Base-by-base conservation (phyloP, 2,888 invertebrate genomes). In the Ornithoptera alexandrae region DNA sequence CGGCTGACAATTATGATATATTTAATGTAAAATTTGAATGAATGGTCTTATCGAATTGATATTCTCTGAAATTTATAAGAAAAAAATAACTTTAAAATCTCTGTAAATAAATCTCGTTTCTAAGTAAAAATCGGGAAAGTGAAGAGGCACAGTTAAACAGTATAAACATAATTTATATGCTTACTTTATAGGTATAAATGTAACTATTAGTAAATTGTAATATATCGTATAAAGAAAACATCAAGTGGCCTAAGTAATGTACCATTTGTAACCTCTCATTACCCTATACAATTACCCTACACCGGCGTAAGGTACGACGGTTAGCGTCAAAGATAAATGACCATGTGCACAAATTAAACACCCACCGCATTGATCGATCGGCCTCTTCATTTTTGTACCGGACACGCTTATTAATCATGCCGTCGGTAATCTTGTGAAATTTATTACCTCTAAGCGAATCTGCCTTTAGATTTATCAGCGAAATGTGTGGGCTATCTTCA, bases 381-480 rank as follows among this genome's bases (percentile, higher is more conserved):
- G 82, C 82, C 84, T 86, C 88, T 84, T 89, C 87, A 91, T 92
- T 92, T 92, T 91, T 91, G 90, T 88, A 79, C 81, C 77, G 78
- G 79, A 80, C 77, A 76, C 81, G 80, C 83, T 83, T 90, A 91
- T 91, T 90, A 91, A 91, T 91, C 89, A 89, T 84, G 79, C 79
- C 78, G 84, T 77, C 86, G 86, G 88, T 88, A 86, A 90, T 89
- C 89, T 89, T 86, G 88, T 87, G 89, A 90, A 89, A 92, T 92
- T 90, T 90, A 92, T 92, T 92, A 90, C 90, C 87, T 90, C 89
- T 85, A 86, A 89, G 90, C 87, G 90, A 90, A 92, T 92, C 90
- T 90, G 85, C 88, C 79, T 76, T 77, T 80, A 87, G 83, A 90
- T 92, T 89, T 87, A 92, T 92, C 90, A 91, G 90, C 90, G 76